Base-by-base conservation (phyloP, 2,888 invertebrate species). In the Nymphalis polychloros region DNA sequence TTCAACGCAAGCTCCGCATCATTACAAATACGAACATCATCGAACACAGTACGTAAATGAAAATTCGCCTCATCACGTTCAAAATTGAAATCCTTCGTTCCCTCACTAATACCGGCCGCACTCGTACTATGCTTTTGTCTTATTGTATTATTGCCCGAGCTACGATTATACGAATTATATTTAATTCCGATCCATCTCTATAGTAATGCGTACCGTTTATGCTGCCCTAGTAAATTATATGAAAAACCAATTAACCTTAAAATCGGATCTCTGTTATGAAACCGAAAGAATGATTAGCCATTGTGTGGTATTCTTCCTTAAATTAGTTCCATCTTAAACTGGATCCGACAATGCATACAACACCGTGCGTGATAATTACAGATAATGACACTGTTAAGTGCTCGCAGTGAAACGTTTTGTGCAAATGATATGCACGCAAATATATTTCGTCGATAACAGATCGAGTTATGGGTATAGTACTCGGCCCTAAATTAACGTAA, bases 141-240 rank as follows among this genome's bases (percentile, higher is more conserved):
- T 90, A 84, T 90, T 88, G 86, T 87, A 89, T 55, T 55, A 55
- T 69, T 52, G 86, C 84, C 82, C 83, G 84, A 82, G 83, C 79
- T 87, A 86, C 91, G 90, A 92, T 92, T 92, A 90, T 91, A 89
- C 88, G 88, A 92, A 92, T 92, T 92, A 92, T 85, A 85, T 89
- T 92, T 91, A 92, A 92, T 92, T 92, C 88, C 87, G 90, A 89
- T 89, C 88, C 84, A 92, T 90, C 88, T 88, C 85, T 82, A 85
- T 80, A 81, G 85, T 89, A 88, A 89, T 89, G 81, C 77, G 65
- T 53, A 52, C 76, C 63, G 76, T 72, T 72, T 76, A 74, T 73
- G 64, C 70, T 72, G 67, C 49, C 63, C 64, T 63, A 72, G 68
- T 72, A 69, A 71, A 35, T 67, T 63, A 63, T 66, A 65, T 27